Base-by-base conservation (phyloP, 2,113 vertebrate species). In the Pholis gunnellus region DNA sequence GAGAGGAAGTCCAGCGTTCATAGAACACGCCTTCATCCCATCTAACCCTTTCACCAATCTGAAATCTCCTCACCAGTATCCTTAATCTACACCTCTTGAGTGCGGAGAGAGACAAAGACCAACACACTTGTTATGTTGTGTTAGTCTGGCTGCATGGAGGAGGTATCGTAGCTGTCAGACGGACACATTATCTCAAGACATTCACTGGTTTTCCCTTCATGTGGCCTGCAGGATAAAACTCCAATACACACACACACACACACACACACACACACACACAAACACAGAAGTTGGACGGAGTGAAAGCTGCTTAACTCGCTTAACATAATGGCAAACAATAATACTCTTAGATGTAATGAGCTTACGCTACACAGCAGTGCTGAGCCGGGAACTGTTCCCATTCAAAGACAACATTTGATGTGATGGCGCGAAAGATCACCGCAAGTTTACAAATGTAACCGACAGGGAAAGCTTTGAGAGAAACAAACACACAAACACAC, bases 241-340 rank as follows among this genome's bases (percentile, higher is more conserved):
- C 31, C 20, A 20, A 54, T 17, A n/a, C 0, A 40, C 34, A 56
- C 36, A 57, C n/a, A n/a, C n/a, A n/a, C n/a, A n/a, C n/a, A n/a
- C n/a, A n/a, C n/a, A n/a, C n/a, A n/a, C n/a, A n/a, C n/a, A n/a
- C n/a, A n/a, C n/a, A n/a, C n/a, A n/a, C n/a, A n/a, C 0, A 40
- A 22, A 56, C 36, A 57, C 56, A 44, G 22, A 8, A 72, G 4
- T 42, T 31, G 4, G 18, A 60, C 40, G 3, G 70, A 40, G 1
- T 38, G 8, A 59, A 72, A 56, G 52, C 52, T 56, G 52, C 52
- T 56, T 54, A 54, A 57, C 7, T 54, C 2, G 29, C 29, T 31
- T 70, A 20, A 61, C 15, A 54, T n/a, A 56, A 71, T 2, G 46
- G 46, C 69, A 57, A 27, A 36, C 69, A 36, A 59, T 29, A 72